Base-by-base conservation (phyloP, 1,140 invertebrate species). In the Aphaenogaster ashmeadi region DNA sequence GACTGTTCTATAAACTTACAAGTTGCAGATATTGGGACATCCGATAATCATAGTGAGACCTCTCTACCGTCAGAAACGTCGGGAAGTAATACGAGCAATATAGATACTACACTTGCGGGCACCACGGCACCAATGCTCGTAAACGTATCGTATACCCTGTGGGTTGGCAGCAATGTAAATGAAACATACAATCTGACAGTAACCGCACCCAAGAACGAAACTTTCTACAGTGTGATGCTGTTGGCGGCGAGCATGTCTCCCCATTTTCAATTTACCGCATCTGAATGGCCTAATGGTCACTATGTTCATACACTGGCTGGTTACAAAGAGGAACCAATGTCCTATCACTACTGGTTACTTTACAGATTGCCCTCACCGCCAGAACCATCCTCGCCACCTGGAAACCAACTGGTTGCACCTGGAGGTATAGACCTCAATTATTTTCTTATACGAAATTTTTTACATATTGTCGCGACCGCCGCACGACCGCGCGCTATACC, bases 241-340 rank as follows among this genome's bases (percentile, higher is more conserved):
- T 96, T 97, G 93, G 98, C 98, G 0, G 97, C 98, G 69, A 97
- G 98, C 90, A 96, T 97, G 88, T 97, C 98, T 93, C 96, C 97
- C 2, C 95, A 95, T 87, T 96, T 96, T 64, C 92, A 97, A 91
- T 98, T 98, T 92, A 96, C 97, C 79, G 97, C 98, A 0, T 97
- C 97, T 44, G 97, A 98, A 93, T 98, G 98, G 98, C 98, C 98
- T 1, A 98, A 98, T 92, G 98, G 98, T 2, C 98, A 98, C 92
- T 98, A 98, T 93, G 97, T 98, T 38, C 98, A 98, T 94, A 98
- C 98, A 4, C 95, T 98, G 60, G 97, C 97, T n/a, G 98, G 98
- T 1, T 97, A 97, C 89, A 97, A 98, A 92, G 98, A 98, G 92
- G 97, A 98, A 92, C 98, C 98, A 0, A 97, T 98, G 96, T 98